Conservation (phyloP, 2,888 invertebrate species). For the Gymnocheta viridis region DNA sequence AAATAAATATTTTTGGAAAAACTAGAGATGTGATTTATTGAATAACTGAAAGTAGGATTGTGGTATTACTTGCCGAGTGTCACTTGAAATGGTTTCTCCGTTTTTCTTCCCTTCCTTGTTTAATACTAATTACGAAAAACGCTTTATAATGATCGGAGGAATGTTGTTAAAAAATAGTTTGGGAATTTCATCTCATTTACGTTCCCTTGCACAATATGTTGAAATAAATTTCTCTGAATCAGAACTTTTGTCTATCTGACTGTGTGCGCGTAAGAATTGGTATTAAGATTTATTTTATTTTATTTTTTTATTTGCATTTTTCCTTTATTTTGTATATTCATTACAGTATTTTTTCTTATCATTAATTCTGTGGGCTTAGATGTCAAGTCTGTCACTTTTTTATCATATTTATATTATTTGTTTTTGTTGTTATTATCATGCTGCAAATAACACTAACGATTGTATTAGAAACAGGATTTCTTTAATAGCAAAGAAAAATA, state of each 20-base stretch:
- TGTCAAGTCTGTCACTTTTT: slow-evolving; percentile 73
- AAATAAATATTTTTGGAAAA: too few species aligned
- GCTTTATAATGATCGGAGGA: too few species aligned
- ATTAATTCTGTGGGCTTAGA: slow-evolving; percentile 73
- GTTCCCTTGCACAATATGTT: background rate
- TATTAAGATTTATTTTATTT: background rate
- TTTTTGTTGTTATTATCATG: slow-evolving; percentile 70
- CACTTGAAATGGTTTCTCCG: too few species aligned
- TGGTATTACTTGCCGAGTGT: too few species aligned
- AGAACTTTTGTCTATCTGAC: background rate
- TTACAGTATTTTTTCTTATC: slow-evolving; percentile 70
- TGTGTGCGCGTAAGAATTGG: background rate
- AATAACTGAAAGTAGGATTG: too few species aligned
- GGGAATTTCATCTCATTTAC: background rate
- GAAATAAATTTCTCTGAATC: background rate
- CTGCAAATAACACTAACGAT: slow-evolving; percentile 55
- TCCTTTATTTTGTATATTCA: slow-evolving; percentile 66
- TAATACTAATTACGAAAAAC: background rate
- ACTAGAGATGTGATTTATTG: too few species aligned
- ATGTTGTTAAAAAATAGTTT: background rate
- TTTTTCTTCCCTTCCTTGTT: too few species aligned
- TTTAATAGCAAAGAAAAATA: slow-evolving; percentile 33
- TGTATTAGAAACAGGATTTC: background rate
- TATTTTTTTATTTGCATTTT: too few species aligned
- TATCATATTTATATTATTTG: slow-evolving; percentile 65